Percentiles rank a stretch among this genome's conserved stretches.
phyloP scores from a whole-genome alignment of 2,888 invertebrate genomes.

The Druceiella hillmani region DNA sequence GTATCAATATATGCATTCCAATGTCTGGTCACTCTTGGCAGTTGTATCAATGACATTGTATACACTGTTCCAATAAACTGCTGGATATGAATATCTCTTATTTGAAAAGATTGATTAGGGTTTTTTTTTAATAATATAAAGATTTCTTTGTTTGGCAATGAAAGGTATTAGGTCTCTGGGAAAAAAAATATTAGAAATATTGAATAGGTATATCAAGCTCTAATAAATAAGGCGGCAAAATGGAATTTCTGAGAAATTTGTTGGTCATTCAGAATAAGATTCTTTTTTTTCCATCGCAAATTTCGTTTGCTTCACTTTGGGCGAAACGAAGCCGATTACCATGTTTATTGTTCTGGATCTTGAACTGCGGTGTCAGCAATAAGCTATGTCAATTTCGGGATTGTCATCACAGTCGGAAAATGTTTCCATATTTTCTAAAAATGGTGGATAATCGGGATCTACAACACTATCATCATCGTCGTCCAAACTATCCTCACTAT shows the following conservation, averaged over 20 bases:
- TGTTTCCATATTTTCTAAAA: too few relatives aligned
- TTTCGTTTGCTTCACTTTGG: not conserved
- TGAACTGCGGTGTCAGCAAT: too few relatives aligned
- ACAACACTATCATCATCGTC: not conserved
- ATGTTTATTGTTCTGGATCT: too few relatives aligned
- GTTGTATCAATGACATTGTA: conserved; percentile 1
- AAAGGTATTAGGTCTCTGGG: conserved; percentile 1
- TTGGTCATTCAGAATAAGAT: conserved; percentile 1
- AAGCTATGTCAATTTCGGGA: too few relatives aligned
- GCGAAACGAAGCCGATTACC: too few relatives aligned
- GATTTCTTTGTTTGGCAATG: not conserved
- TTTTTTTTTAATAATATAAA: too few relatives aligned
- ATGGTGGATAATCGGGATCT: too few relatives aligned
- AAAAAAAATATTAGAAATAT: conserved; percentile 6
- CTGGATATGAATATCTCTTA: not conserved
- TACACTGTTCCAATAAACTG: not conserved
- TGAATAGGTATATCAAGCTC: conserved; percentile 6
- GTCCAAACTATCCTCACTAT: not conserved
- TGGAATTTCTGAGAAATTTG: conserved; percentile 4
- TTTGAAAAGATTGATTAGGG: not conserved
- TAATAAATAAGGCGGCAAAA: conserved; percentile 1
- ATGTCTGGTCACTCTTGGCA: conserved; percentile 1
- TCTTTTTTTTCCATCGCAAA: conserved; percentile 8
- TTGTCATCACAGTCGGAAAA: too few relatives aligned
- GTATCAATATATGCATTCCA: too few relatives aligned